Percentiles rank a stretch among this genome's conserved stretches.
These are phyloP conservation scores for Archivesica marissinica DNA, from an alignment of 1,140 invertebrate genomes.

Conservation along the genomic window DNA sequence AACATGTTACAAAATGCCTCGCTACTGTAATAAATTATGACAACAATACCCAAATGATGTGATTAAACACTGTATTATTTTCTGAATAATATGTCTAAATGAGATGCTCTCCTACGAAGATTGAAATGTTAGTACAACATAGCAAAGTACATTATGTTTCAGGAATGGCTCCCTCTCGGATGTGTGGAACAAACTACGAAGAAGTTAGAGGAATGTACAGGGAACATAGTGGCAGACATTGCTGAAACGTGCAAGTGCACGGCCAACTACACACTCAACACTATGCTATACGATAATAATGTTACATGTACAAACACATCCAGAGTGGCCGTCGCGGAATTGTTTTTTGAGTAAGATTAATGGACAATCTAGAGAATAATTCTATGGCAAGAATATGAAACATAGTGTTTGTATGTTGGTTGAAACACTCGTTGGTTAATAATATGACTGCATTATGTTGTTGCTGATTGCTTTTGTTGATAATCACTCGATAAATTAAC, in stretches of 20 bases:
- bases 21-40: not conserved
- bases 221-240: not conserved
- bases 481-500: not conserved
- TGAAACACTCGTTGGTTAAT: too few relatives aligned
- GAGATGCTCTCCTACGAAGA: not conserved
- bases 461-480: not conserved
- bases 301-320: conserved; percentile 37
- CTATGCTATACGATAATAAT: not conserved
- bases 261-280: conserved; percentile 36
- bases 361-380: too few relatives aligned
- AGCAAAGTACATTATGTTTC: not conserved
- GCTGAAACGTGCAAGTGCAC: conserved; percentile 4
- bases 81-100: not conserved
- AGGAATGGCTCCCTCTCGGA: conserved; percentile 47
- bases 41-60: not conserved
- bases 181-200: conserved; percentile 36
- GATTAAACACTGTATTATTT: not conserved
- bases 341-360: conserved; percentile 41
- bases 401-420: too few relatives aligned
- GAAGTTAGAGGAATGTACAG: conserved; percentile 15
- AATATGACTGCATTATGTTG: not conserved
- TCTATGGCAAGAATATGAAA: too few relatives aligned
- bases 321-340: conserved; percentile 39
- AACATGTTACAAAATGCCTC: not conserved
- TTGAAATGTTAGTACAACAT: not conserved